A percentile compares a stretch with the other conserved stretches of the same genome.
Evolutionary conservation across 1,140 invertebrate species (phyloP).

Genomic region (Caenorhabditis latens): DNA sequence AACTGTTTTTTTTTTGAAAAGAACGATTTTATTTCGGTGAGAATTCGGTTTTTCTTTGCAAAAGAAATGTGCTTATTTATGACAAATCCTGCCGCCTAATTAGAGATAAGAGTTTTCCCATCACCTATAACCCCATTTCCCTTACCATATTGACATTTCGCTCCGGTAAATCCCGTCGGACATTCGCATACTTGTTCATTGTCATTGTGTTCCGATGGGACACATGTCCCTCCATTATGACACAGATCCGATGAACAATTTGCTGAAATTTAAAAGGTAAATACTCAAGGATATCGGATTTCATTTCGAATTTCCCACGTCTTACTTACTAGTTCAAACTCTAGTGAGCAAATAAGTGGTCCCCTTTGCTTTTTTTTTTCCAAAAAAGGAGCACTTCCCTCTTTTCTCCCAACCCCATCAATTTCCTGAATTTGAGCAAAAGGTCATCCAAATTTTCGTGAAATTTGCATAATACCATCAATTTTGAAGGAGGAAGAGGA

Average conservation of each 20-base stretch:
- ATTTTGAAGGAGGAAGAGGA: background rate
- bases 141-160: slow-evolving; percentile 78
- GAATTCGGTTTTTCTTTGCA: too few relatives aligned
- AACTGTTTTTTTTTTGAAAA: too few relatives aligned
- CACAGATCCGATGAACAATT: slow-evolving; percentile 78
- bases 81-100: too few relatives aligned
- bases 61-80: too few relatives aligned
- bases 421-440: background rate
- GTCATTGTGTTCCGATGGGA: slow-evolving; percentile 58
- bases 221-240: slow-evolving; percentile 78
- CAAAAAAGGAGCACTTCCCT: too few relatives aligned
- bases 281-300: too few relatives aligned
- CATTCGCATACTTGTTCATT: slow-evolving; percentile 75
- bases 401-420: too few relatives aligned
- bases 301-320: too few relatives aligned
- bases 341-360: background rate
- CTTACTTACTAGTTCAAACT: slow-evolving; percentile 24
- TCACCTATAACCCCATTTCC: background rate
- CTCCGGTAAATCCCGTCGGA: slow-evolving; percentile 75
- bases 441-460: too few relatives aligned
- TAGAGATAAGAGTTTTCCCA: too few relatives aligned
- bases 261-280: slow-evolving; percentile 73
- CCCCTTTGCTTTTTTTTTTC: too few relatives aligned
- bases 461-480: slow-evolving; percentile 36
- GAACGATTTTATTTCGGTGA: too few relatives aligned